Evolutionary conservation across 2,888 invertebrate species (phyloP), one percentile per base, ranked within the genome.

Genomic region (Chrysodeixis includens): DNA sequence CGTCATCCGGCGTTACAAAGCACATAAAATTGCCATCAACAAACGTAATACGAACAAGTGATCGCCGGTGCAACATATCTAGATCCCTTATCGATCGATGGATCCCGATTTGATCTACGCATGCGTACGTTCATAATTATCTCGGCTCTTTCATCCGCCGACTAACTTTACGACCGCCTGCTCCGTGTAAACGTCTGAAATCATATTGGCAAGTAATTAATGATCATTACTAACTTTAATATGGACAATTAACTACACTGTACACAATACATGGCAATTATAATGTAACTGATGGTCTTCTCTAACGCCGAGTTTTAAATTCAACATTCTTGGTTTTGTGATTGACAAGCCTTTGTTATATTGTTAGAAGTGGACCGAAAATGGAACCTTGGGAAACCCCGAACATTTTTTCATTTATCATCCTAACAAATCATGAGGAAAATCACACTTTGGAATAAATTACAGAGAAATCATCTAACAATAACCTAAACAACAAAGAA

Each of bases 51-150:
- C 79, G 81, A 82, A 84, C 82, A 86, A 89, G 86, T 84, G 83
- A 82, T 77, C 87, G 88, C 86, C 85, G 83, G 85, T 80, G 83
- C 87, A 87, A 88, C 88, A 88, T 88, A 90, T 92, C 91, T 92
- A 91, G 92, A 92, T 92, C 89, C 89, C 87, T 90, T 91, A 92
- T 93, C 94, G 93, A 93, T 90, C 92, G 91, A 90, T 89, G 90
- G 90, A 88, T 88, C 89, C 88, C 86, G 93, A 93, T 94, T 93
- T 93, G 94, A 94, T 94, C 93, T 93, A 93, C 93, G 93, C 90
- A 93, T 92, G 90, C 91, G 91, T 91, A 89, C 88, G 88, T 85
- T 90, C 93, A 93, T 94, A 94, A 94, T 93, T 94, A 93, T 91
- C 91, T 89, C 83, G 79, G 88, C 90, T 90, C 94, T 94, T 94